These are phyloP conservation scores for Frankliniella intonsa DNA, from an alignment of 2,888 invertebrate species.

Conservation along the genomic window DNA sequence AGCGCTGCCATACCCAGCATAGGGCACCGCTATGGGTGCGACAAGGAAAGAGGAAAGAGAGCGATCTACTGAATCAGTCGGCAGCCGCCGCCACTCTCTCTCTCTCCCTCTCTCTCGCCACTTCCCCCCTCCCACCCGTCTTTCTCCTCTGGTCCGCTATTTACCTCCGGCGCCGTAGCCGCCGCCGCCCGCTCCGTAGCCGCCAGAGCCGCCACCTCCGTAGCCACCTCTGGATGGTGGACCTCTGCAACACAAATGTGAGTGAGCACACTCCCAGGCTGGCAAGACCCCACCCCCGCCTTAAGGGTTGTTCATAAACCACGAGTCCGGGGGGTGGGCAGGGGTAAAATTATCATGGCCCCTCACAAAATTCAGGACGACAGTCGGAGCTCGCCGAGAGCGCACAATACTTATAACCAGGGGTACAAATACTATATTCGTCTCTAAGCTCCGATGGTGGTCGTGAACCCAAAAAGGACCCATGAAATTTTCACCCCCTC, in stretches of 20 bases:
- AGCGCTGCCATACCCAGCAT: too few relatives aligned
- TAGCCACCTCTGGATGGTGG: slow-evolving; percentile 36
- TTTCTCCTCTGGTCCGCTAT: slow-evolving; percentile 30
- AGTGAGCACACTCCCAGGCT: too few relatives aligned
- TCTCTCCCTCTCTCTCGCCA: slow-evolving; percentile 25
- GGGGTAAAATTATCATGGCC: background rate
- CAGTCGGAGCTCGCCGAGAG: background rate
- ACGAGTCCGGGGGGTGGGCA: too few relatives aligned
- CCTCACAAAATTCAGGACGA: background rate
- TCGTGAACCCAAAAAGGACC: too few relatives aligned
- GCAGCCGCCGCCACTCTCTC: slow-evolving; percentile 27
- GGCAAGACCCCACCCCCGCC: background rate
- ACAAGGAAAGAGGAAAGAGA: too few relatives aligned
- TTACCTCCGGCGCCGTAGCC: slow-evolving; percentile 35
- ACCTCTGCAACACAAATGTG: slow-evolving; percentile 29
- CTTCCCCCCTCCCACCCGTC: slow-evolving; percentile 26
- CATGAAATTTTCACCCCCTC: too few relatives aligned
- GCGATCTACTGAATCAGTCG: too few relatives aligned
- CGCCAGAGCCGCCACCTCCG: slow-evolving; percentile 34
- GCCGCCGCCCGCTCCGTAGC: slow-evolving; percentile 34
- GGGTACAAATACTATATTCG: too few relatives aligned
- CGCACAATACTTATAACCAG: too few relatives aligned
- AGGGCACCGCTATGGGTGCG: too few relatives aligned
- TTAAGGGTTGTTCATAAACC: too few relatives aligned
- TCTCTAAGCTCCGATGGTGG: too few relatives aligned